Base-by-base conservation (phyloP, 2,113 vertebrate species). In the Poeciliopsis retropinna region DNA sequence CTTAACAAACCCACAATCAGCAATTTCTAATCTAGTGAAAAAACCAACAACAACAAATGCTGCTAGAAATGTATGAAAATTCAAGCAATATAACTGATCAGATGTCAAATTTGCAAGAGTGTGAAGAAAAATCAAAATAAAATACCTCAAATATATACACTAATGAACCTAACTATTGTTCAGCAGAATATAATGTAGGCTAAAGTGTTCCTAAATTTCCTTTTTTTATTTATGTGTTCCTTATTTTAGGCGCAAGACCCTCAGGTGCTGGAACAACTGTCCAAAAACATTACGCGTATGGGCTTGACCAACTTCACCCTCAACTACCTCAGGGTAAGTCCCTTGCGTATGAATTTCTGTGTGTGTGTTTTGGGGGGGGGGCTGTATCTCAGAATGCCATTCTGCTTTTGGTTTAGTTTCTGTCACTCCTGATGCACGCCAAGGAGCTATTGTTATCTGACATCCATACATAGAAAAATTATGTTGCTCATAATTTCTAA, bases 281-380 rank as follows among this genome's bases (percentile, higher is more conserved):
- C 97, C 90, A 99, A 99, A 97, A 99, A 99, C 94, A 98, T 99
- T 94, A 99, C 98, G 90, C 96, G 98, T 84, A 99, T 99, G 98
- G 98, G 98, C 87, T 94, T 99, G 91, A 99, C 98, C 89, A 99
- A 99, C 94, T 98, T 99, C 95, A 99, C 98, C 92, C 97, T 99
- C 96, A 99, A 99, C 98, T 99, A 99, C 97, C 98, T 99, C 98
- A 98, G 98, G 97, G 98, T 99, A 96, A 97, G 95, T 67, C 47
- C 57, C 68, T 15, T 54, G 44, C 1, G 12, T 71, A 31, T 67
- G 62, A 64, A 62, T 54, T 54, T 76, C 47, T 71, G 34, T 78
- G 31, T 67, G 71, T 68, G 32, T 25, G 65, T 19, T 4, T 70
- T 9, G 29, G 10, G 37, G 29, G 10, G 37, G 57, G 22, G 32